Evolutionary conservation across 2,797 vertebrate genomes (phyloP), one percentile per base, ranked within the genome.

Genomic region (Cetoscarus ocellatus): DNA sequence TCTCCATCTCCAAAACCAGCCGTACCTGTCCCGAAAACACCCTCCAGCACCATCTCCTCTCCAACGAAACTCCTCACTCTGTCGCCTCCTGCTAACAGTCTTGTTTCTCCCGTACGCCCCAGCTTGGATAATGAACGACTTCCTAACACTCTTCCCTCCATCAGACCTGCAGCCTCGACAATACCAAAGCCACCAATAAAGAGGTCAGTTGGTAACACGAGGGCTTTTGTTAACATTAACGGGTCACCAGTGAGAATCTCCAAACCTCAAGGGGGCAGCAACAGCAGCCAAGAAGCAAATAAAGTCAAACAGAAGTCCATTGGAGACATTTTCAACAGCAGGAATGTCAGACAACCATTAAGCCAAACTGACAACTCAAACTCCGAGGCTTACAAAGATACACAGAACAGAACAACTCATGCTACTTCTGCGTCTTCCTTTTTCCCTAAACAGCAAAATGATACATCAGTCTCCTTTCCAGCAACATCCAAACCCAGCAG

Each of bases 211-310:
- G 72, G 93, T 55, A 93, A 92, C 76, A 83, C 76, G 0, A 93
- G 89, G 56, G 94, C 73, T 19, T 96, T 96, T 10, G 82, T 93
- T 82, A 96, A 81, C 38, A 48, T 94, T 58, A 86, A 77, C 1
- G 96, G 96, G 5, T 96, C 95, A 0, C 96, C 96, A 1, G 72
- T 93, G 36, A 93, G 90, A 86, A 89, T 94, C 17, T 10, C 78
- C 8, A 92, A 87, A 83, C 57, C 75, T 10, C 67, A 52, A 49
- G 18, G 43, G 8, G 11, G 61, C 55, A 3, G 75, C 8, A 18
- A 43, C 18, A 12, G 61, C 0, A 62, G 50, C 51, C 69, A 67
- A 7, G 57, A 64, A 27, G 39, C 17, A 0, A 70, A 79, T 9
- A 74, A 51, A 43, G 36, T 52, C 10, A 91, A 67, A 43, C 94